Evolutionary conservation across 2,888 invertebrate genomes (phyloP), one percentile per base, ranked within the genome.

Genomic region (Exocentrus adspersus): DNA sequence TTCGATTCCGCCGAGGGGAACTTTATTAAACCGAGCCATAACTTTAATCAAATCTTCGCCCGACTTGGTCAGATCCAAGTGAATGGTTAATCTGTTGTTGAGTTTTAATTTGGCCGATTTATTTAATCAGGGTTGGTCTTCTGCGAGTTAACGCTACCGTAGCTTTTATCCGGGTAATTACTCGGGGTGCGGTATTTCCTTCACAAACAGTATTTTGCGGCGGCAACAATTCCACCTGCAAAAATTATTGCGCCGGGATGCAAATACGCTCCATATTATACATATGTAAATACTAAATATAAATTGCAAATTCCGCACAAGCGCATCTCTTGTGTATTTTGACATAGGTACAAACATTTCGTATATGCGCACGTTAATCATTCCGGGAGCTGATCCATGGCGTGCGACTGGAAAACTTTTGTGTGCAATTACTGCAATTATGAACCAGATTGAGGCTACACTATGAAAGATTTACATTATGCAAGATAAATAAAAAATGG

Each of bases 11-110:
- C n/a, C n/a, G 37, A 12, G 37, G 46, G 46, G 45, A 57, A 57
- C 57, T 57, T 57, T 54, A 54, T 54, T 54, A 54, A 54, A 54
- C 21, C 12, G 14, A 28, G 12, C 43, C 54, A 54, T 53, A 63
- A 61, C 67, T 71, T 67, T 64, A 69, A 69, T 71, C 58, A 69
- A 71, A 69, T 67, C 60, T 65, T 52, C 41, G 37, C 51, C 24
- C 45, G 51, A 65, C 58, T 67, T 61, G 56, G 59, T 62, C 60
- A 60, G 52, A 62, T 58, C 60, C 37, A 28, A n/a, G 57, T 64
- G 64, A 64, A 67, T 67, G 64, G 62, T 64, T 64, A 64, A 67
- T 60, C 64, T 64, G 59, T 32, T 52, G 52, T 50, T 12, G 50
- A 64, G 62, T 62, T 62, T 67, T 62, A 62, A 67, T 67, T 64